Percentiles rank a stretch among this genome's conserved stretches.
Evolutionary conservation across 2,797 vertebrate genomes (phyloP).

Genomic region (Lacerta viridis): DNA sequence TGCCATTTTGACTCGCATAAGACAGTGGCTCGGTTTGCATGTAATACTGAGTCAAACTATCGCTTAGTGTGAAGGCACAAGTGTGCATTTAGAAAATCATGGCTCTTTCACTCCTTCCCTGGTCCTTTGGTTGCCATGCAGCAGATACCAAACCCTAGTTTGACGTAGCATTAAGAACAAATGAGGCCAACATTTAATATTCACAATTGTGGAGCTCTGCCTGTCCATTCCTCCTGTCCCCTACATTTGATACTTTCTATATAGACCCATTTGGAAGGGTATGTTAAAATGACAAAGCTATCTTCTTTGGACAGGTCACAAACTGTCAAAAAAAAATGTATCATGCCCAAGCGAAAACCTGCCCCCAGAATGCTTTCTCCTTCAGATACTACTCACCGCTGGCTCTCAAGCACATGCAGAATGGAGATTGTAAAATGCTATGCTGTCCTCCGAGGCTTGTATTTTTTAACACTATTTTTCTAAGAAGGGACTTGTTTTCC

Average conservation of each 20-base stretch:
- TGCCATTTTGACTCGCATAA: background rate
- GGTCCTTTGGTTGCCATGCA: too few species aligned
- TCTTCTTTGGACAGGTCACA: background rate
- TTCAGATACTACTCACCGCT: slow-evolving; percentile 35
- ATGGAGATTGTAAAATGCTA: slow-evolving; percentile 17
- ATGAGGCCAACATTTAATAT: background rate
- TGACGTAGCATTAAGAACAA: too few species aligned
- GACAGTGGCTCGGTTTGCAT: too few species aligned
- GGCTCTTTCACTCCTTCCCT: too few species aligned
- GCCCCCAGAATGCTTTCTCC: background rate
- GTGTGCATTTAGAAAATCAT: too few species aligned
- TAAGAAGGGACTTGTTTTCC: slow-evolving; percentile 25
- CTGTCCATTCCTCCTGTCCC: background rate
- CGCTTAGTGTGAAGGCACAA: too few species aligned
- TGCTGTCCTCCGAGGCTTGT: slow-evolving; percentile 36
- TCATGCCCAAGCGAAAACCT: background rate
- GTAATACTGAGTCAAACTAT: too few species aligned
- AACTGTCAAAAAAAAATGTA: background rate
- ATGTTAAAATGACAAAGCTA: background rate
- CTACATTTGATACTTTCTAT: background rate
- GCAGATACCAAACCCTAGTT: too few species aligned
- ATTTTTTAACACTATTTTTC: background rate
- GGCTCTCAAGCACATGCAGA: slow-evolving; percentile 5
- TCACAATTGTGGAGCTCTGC: background rate
- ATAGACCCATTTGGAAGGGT: background rate